Evolutionary conservation across 2,888 invertebrate species (phyloP), one percentile per base, ranked within the genome.

Genomic region (Invenusta paracnida): DNA sequence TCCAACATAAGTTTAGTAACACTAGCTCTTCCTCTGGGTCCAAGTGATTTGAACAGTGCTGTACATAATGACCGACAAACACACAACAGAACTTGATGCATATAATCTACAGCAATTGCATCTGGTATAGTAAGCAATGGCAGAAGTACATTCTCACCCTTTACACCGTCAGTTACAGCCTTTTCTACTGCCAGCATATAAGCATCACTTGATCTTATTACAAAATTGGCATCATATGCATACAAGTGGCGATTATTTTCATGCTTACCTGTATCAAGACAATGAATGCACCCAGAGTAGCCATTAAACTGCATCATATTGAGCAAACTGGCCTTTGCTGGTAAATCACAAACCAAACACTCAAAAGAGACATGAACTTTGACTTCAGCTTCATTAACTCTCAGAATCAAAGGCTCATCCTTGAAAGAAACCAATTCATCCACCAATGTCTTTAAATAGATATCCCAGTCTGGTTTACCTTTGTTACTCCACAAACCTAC

Each of bases 381-480:
- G 25, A 73, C 23, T 73, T 73, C 73, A 73, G 27, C 11, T 13
- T 73, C 73, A 73, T 73, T 5, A 13, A 73, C 73, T 13, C 2
- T 13, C 73, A 73, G 23, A 5, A 73, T 13, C 5, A 73, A 73
- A n/a, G 73, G 73, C 25, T 73, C 25, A 13, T 5, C 5, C 23
- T 73, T 5, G 27, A 73, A 23, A 13, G 23, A 13, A 2, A 23
- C 2, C 27, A 73, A 73, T 23, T 73, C 73, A 23, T 73, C 73
- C 5, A 73, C 73, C 5, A 73, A 23, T 73, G 27, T 23, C 25
- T 73, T 73, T 5, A 73, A 23, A 73, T 73, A 73, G 2, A 73
- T 23, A 73, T 23, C 23, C 73, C 73, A 73, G 23, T 73, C 27
- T 73, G 73, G 73, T 73, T 73, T 73, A n/a, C 73, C 73, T 73